phyloP scores from a whole-genome alignment of 2,797 vertebrate species.

The Alfaro cultratus region DNA sequence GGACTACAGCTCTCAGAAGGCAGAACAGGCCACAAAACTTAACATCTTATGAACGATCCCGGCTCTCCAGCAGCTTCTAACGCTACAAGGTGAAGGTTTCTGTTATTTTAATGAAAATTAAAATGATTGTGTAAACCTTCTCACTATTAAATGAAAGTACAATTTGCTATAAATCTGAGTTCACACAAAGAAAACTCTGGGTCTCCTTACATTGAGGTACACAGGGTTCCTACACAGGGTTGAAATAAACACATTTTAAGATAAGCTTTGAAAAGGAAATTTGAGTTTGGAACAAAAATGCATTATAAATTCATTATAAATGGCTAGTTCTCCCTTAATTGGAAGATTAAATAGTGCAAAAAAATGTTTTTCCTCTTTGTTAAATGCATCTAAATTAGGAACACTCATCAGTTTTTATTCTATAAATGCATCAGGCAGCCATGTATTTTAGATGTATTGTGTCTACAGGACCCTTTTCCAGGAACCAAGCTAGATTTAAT shows the following conservation, averaged over 20 bases:
- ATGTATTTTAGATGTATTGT: neutral
- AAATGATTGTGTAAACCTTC: neutral
- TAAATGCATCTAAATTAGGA: neutral
- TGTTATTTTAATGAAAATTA: neutral
- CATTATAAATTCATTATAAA: too few species aligned
- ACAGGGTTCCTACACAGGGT: neutral
- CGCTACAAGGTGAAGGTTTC: neutral
- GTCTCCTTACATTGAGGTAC: neutral
- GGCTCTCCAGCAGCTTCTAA: neutral
- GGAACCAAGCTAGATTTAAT: neutral
- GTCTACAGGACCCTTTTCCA: neutral
- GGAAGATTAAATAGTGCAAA: neutral
- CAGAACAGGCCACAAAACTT: conserved; percentile 34
- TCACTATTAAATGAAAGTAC: neutral
- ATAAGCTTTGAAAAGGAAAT: neutral
- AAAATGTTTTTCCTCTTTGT: neutral
- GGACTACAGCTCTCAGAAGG: conserved; percentile 28
- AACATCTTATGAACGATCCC: neutral
- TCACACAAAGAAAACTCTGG: neutral
- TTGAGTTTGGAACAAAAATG: neutral
- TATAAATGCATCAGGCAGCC: neutral
- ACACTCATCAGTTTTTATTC: neutral
- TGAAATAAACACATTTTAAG: neutral
- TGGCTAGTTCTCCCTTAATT: neutral
- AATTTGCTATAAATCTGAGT: neutral